Conservation (phyloP, 2,113 vertebrate genomes). For the Gavia stellata region DNA sequence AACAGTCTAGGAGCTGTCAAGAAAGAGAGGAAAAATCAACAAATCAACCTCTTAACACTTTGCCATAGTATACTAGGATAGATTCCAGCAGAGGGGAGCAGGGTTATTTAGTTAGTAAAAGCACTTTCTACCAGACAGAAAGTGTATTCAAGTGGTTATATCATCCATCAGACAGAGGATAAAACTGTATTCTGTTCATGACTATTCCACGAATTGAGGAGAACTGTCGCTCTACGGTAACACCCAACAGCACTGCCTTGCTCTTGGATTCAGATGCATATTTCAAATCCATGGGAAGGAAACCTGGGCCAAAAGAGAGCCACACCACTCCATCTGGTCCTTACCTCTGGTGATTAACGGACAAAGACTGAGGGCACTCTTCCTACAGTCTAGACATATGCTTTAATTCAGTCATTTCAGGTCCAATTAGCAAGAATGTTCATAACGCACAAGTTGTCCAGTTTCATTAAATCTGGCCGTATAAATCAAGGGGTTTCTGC, state of each 20-base stretch:
- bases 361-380: background rate
- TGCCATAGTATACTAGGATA: background rate
- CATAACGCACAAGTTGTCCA: background rate
- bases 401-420: background rate
- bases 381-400: background rate
- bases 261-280: background rate
- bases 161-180: background rate
- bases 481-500: background rate
- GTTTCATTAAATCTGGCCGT: background rate
- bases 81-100: background rate
- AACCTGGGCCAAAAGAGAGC: background rate
- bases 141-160: background rate
- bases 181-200: background rate
- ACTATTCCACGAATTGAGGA: background rate
- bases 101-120: background rate
- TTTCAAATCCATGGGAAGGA: background rate
- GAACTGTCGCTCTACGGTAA: background rate
- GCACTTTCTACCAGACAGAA: background rate
- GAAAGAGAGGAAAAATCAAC: slow-evolving; percentile 5
- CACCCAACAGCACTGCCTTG: background rate
- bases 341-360: background rate
- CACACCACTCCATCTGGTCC: background rate
- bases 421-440: background rate
- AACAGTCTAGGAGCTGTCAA: slow-evolving; percentile 88
- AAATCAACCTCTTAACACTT: background rate